Evolutionary conservation across 1,140 invertebrate genomes (phyloP).

Genomic region (Drosophila mojavensis): DNA sequence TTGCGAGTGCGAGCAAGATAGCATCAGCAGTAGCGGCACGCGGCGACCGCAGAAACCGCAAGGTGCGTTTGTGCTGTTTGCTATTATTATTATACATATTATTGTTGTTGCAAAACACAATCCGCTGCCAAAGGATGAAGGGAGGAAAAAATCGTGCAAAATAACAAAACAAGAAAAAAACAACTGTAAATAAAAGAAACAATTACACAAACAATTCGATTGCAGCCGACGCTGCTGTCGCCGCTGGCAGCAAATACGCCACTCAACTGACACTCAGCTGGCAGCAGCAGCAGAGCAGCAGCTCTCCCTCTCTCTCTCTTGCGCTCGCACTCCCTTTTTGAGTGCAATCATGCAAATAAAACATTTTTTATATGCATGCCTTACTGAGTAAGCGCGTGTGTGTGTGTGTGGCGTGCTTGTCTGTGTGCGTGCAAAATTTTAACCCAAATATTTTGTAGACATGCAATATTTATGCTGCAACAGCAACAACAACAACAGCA

Average conservation of each 20-base stretch:
- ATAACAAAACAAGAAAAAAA: background rate
- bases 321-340: slow-evolving; percentile 8
- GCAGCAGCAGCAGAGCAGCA: slow-evolving; percentile 1
- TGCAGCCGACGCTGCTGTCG: slow-evolving; percentile 40
- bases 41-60: slow-evolving; percentile 73
- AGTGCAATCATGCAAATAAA: slow-evolving; percentile 80
- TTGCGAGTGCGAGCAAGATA: slow-evolving; percentile 4
- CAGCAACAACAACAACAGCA: slow-evolving; percentile 33
- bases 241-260: slow-evolving; percentile 49
- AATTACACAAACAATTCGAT: slow-evolving; percentile 58
- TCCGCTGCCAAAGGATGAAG: slow-evolving; percentile 35
- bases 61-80: slow-evolving; percentile 67
- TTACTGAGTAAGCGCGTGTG: background rate
- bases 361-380: slow-evolving; percentile 58
- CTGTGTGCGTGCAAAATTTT: slow-evolving; percentile 69
- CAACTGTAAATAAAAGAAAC: slow-evolving; percentile 30
- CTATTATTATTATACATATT: slow-evolving; percentile 47
- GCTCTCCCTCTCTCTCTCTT: background rate
- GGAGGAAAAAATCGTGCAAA: slow-evolving; percentile 25
- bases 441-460: slow-evolving; percentile 82
- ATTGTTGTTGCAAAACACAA: slow-evolving; percentile 59
- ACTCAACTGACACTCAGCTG: slow-evolving; percentile 58
- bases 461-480: slow-evolving; percentile 70
- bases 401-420: no score
- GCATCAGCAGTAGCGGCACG: slow-evolving; percentile 24